Evolutionary conservation across 2,888 invertebrate genomes (phyloP).

Genomic region (Fragum fragum): DNA sequence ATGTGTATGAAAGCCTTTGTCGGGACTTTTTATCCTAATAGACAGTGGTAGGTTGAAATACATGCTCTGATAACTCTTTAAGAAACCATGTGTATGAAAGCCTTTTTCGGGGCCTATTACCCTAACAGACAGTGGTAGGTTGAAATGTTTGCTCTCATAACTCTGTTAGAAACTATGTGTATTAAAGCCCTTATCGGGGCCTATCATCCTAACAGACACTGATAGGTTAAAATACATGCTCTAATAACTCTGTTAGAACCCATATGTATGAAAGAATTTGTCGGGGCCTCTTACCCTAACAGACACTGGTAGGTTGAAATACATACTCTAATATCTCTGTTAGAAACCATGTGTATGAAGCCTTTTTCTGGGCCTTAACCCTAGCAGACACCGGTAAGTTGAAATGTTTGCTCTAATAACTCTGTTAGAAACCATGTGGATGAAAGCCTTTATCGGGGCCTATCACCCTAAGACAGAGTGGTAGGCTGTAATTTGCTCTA

Average conservation of each 20-base stretch:
- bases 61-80: no score
- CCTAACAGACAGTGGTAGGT: constrained; percentile 29
- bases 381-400: constrained; percentile 27
- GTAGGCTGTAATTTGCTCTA: constrained; percentile 12
- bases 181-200: constrained; percentile 47
- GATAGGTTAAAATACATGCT: constrained; percentile 16
- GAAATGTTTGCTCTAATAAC: constrained; percentile 54
- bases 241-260: no score
- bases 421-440: constrained; percentile 75
- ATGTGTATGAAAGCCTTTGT: constrained; percentile 66
- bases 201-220: constrained; percentile 20
- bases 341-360: constrained; percentile 69
- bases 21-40: constrained; percentile 20
- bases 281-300: constrained; percentile 18
- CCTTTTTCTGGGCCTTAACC: constrained; percentile 36
- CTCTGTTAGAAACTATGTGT: constrained; percentile 75
- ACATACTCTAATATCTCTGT: no score
- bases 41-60: constrained; percentile 21
- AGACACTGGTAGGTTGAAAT: constrained; percentile 21
- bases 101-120: constrained; percentile 30
- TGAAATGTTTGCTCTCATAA: constrained; percentile 54
- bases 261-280: constrained; percentile 64
- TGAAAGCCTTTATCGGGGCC: constrained; percentile 46
- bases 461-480: constrained; percentile 23
- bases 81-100: constrained; percentile 70